Percentiles rank a stretch among this genome's conserved stretches.
phyloP scores from a whole-genome alignment of 2,888 invertebrate genomes.

The Erannis defoliaria region DNA sequence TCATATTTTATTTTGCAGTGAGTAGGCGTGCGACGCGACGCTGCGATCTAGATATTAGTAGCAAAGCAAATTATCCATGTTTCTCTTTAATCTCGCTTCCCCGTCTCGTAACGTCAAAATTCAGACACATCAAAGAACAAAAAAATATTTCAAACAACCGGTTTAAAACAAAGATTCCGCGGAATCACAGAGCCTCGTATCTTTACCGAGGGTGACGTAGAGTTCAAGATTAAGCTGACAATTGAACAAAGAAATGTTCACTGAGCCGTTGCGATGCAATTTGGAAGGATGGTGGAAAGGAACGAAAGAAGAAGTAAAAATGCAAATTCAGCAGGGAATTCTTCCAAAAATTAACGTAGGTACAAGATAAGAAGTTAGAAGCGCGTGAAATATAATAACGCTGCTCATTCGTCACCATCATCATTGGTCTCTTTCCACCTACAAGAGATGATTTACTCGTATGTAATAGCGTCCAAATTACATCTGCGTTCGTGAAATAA shows the following conservation, averaged over 20 bases:
- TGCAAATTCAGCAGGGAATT: neutral
- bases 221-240: neutral
- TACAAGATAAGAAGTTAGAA: too few relatives aligned
- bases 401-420: too few relatives aligned
- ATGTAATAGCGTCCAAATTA: too few relatives aligned
- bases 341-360: neutral
- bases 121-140: constrained; percentile 17
- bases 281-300: neutral
- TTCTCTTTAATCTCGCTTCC: constrained; percentile 17
- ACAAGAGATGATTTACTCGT: too few relatives aligned
- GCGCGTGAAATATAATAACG: too few relatives aligned
- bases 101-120: constrained; percentile 3
- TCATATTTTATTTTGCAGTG: neutral
- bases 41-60: constrained; percentile 18
- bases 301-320: neutral
- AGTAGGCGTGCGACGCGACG: too few relatives aligned
- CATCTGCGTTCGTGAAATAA: too few relatives aligned
- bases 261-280: neutral
- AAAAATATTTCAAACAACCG: constrained; percentile 14
- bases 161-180: constrained; percentile 5
- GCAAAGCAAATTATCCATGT: constrained; percentile 10
- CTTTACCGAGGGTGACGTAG: neutral
- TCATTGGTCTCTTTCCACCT: too few relatives aligned
- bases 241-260: neutral
- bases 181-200: constrained; percentile 1